A percentile compares a stretch with the other conserved stretches of the same genome.
Evolutionary conservation across 2,113 vertebrate species (phyloP).

Genomic region (Anser brachyrhynchus): DNA sequence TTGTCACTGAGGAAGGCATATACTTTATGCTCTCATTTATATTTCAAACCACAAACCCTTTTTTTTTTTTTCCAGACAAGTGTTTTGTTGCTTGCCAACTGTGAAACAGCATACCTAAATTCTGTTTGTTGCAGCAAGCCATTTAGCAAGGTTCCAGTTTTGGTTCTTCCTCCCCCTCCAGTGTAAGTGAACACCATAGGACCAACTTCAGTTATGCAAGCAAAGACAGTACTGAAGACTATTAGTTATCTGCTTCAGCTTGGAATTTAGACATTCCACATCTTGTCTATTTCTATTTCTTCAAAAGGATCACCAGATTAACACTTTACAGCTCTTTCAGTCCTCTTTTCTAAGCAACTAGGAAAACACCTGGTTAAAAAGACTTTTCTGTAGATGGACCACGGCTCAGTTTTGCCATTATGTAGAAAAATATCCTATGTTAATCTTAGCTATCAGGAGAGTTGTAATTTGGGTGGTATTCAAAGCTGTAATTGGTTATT

Average conservation of each 20-base stretch:
- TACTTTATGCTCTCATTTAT: background rate
- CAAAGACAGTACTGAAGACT: background rate
- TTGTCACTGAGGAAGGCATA: background rate
- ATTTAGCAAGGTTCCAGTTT: background rate
- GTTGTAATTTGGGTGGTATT: background rate
- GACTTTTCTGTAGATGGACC: background rate
- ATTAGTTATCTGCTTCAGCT: background rate
- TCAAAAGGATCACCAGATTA: background rate
- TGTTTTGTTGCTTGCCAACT: background rate
- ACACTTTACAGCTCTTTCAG: background rate
- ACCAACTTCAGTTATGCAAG: background rate
- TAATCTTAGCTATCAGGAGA: background rate
- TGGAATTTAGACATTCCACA: background rate
- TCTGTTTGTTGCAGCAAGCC: background rate
- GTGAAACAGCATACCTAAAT: background rate
- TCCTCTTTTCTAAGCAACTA: background rate
- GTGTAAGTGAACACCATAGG: background rate
- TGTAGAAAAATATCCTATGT: background rate
- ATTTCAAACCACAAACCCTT: background rate
- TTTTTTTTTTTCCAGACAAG: rapidly evolving
- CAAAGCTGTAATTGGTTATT: background rate
- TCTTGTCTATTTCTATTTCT: background rate
- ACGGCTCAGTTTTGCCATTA: background rate
- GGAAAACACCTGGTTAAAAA: background rate
- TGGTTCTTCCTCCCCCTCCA: background rate